Conservation (phyloP, 2,113 vertebrate species). For the Struthio camelus region DNA sequence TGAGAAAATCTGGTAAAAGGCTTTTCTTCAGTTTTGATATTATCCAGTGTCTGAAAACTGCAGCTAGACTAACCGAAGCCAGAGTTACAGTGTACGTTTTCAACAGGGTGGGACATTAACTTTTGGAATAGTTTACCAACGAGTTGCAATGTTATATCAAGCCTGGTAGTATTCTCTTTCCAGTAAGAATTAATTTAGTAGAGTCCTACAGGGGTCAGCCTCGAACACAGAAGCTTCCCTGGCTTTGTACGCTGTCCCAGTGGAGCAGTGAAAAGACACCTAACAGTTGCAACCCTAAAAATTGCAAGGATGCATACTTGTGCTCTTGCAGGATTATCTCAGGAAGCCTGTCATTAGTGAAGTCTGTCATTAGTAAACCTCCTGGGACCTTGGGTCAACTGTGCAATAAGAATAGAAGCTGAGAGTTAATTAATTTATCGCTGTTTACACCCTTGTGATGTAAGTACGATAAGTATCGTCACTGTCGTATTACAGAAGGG, state of each 20-base stretch:
- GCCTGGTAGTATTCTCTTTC: background rate
- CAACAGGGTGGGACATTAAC: background rate
- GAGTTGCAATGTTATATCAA: background rate
- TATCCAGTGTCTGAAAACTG: background rate
- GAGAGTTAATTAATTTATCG: background rate
- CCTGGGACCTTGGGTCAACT: background rate
- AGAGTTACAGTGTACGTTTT: rapidly evolving
- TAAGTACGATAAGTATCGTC: background rate
- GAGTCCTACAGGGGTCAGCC: slow-evolving; percentile 25
- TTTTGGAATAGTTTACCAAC: background rate
- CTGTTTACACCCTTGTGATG: background rate
- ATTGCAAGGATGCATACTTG: background rate
- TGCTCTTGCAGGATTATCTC: background rate
- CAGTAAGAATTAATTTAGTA: background rate
- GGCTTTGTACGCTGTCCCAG: background rate
- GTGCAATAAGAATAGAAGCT: background rate
- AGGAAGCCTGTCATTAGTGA: background rate
- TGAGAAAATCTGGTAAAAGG: background rate
- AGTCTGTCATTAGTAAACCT: background rate
- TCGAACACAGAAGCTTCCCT: slow-evolving; percentile 9
- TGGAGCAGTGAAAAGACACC: background rate
- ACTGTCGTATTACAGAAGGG: background rate
- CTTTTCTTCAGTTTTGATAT: background rate
- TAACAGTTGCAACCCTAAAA: background rate
- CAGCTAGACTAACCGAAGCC: background rate